phyloP scores from a whole-genome alignment of 1,140 invertebrate species.

The Copidosoma floridanum region DNA sequence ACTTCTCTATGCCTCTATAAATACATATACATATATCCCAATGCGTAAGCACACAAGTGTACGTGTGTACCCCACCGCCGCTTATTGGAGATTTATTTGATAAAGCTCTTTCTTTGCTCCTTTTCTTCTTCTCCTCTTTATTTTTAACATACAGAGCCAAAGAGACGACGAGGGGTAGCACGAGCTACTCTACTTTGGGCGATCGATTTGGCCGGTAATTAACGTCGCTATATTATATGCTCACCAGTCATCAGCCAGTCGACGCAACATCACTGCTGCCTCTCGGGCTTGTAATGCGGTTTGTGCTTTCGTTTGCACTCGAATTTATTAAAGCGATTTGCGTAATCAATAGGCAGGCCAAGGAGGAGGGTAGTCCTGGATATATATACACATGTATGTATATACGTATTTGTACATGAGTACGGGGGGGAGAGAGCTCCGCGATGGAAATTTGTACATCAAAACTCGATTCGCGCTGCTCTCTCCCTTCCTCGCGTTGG shows the following conservation, averaged over 20 bases:
- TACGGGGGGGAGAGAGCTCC: not conserved
- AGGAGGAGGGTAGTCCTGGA: not conserved
- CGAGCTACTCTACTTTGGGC: not conserved
- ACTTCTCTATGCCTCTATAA: not conserved
- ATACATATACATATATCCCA: not conserved
- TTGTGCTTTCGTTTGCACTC: not conserved
- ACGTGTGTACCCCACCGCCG: no score
- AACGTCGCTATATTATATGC: no score
- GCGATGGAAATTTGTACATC: slow-evolving; percentile 18
- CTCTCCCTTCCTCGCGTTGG: no score
- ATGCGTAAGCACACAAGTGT: no score
- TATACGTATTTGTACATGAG: no score
- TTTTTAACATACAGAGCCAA: no score
- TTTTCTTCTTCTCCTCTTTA: not conserved
- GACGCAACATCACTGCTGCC: no score
- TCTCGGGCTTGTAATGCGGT: not conserved
- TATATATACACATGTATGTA: no score
- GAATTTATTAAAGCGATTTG: slow-evolving; percentile 16
- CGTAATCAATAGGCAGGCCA: slow-evolving; percentile 5
- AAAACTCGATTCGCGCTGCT: slow-evolving; percentile 15
- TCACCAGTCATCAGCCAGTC: no score
- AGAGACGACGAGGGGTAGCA: no score
- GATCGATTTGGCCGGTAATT: slow-evolving; percentile 8
- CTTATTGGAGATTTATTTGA: slow-evolving; percentile 16
- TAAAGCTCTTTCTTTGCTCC: not conserved